Base-by-base conservation (phyloP, 2,888 invertebrate genomes). In the Dynastes hyllus region DNA sequence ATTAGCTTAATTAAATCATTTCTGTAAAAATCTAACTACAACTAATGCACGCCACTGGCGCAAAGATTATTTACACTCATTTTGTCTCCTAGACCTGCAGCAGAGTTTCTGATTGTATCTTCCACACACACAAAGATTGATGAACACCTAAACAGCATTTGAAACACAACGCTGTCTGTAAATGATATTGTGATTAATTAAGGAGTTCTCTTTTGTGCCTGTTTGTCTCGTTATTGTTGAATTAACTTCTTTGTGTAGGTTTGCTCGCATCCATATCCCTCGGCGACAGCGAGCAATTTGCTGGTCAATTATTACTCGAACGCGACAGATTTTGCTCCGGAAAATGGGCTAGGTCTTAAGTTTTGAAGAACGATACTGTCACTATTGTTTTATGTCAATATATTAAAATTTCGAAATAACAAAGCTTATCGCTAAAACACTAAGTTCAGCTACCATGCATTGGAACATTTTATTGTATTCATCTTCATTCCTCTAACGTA, bases 161-260 rank as follows among this genome's bases (percentile, higher is more conserved):
- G 69, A 69, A 69, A 51, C n/a, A 29, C 50, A 51, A 51, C 51
- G 51, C 51, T 69, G 69, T 2, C 69, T 69, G 69, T 27, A 69
- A 69, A 50, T 69, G 69, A 69, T 69, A 69, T 69, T 69, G 32
- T 69, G 69, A 69, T 69, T 69, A 69, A 69, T 69, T 69, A 29
- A 51, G n/a, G 50, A 6, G n/a, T 69, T 69, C 67, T 51, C 13
- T 8, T 13, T 32, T 32, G 63, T 69, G 69, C 22, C 27, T 51
- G 29, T 69, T 69, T 2, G 29, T 53, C 69, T 27, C 2, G 11
- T 63, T 63, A 2, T 63, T 9, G 2, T 32, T 32, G 63, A 37
- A 37, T 37, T 37, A 61, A 61, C 27, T 61, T 22, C 61, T 61
- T 61, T 9, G 61, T 9, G 27, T 61, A 11, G 27, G 27, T 8